Base-by-base conservation (phyloP, 2,888 invertebrate genomes). In the Mythimna pallens region DNA sequence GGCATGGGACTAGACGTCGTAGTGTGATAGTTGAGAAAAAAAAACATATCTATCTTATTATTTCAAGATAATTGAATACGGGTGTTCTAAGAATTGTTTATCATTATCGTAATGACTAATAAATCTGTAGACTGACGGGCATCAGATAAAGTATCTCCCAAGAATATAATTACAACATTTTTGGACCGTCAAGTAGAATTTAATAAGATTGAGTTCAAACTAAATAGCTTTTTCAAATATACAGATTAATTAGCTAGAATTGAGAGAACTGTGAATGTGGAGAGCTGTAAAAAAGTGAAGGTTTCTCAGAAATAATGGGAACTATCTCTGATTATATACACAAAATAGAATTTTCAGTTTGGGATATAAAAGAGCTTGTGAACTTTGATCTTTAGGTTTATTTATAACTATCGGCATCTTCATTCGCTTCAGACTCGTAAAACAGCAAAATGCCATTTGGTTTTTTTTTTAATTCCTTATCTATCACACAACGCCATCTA, bases 181-280 rank as follows among this genome's bases (percentile, higher is more conserved):
- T 30, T 30, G 7, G 25, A 30, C 20, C 12, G 22, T 58, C 58
- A 22, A 73, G 50, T 63, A 57, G 30, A 55, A 76, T 62, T 63
- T 57, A 62, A 67, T 55, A 74, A 70, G 40, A 70, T 9, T 10
- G 8, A 75, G 9, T 22, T 62, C 7, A 58, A 54, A 57, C 25
- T 10, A 17, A 25, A 82, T 58, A 5, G 43, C 54, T 70, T 50
- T 68, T 61, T 52, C 9, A 47, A 61, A 80, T 72, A 70, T 50
- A 68, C 22, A 68, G 54, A 77, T 72, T 68, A 77, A 69, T 73
- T 55, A 70, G 55, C 55, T 36, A 68, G 47, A 34, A 52, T 40
- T 65, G 25, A 76, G 63, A 55, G 20, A 52, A 72, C 43, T 30
- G 17, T 57, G 65, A 54, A 36, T 9, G 36, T 2, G 1, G 30